These are phyloP conservation scores for Pachliopta kotzebuea DNA, from an alignment of 2,888 invertebrate species.

Conservation along the genomic window DNA sequence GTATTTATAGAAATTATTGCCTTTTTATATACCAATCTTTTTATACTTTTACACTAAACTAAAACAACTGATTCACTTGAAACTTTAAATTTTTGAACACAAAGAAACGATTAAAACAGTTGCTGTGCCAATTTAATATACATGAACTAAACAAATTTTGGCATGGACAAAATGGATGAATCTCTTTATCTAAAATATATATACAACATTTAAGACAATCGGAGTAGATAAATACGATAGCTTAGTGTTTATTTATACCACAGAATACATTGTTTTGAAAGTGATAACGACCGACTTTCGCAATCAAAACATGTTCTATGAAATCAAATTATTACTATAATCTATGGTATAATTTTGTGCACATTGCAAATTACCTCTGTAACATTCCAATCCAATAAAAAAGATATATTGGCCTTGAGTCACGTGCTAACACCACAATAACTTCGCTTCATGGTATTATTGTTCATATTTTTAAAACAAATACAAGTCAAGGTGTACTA, in stretches of 20 bases:
- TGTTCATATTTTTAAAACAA: slow-evolving; percentile 40
- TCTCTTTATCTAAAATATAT: slow-evolving; percentile 12
- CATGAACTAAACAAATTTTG: neutral
- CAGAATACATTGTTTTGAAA: slow-evolving; percentile 36
- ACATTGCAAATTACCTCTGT: slow-evolving; percentile 19
- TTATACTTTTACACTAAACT: too few species aligned
- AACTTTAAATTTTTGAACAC: too few species aligned
- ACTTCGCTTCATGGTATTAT: slow-evolving; percentile 39
- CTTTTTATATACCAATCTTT: too few species aligned
- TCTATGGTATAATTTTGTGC: slow-evolving; percentile 26
- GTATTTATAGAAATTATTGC: too few species aligned
- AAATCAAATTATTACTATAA: neutral
- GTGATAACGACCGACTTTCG: slow-evolving; percentile 47
- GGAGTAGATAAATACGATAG: slow-evolving; percentile 23
- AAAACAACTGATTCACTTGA: too few species aligned
- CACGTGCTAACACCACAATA: slow-evolving; percentile 60
- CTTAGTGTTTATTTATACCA: slow-evolving; percentile 26
- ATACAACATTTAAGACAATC: slow-evolving; percentile 19
- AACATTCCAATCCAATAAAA: slow-evolving; percentile 40
- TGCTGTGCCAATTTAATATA: too few species aligned
- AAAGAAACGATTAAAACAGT: too few species aligned
- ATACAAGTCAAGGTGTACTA: slow-evolving; percentile 31
- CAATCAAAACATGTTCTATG: slow-evolving; percentile 47
- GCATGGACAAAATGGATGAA: slow-evolving; percentile 10
- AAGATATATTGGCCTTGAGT: slow-evolving; percentile 53